phyloP scores from a whole-genome alignment of 2,113 vertebrate genomes.

The Alosa alosa region DNA sequence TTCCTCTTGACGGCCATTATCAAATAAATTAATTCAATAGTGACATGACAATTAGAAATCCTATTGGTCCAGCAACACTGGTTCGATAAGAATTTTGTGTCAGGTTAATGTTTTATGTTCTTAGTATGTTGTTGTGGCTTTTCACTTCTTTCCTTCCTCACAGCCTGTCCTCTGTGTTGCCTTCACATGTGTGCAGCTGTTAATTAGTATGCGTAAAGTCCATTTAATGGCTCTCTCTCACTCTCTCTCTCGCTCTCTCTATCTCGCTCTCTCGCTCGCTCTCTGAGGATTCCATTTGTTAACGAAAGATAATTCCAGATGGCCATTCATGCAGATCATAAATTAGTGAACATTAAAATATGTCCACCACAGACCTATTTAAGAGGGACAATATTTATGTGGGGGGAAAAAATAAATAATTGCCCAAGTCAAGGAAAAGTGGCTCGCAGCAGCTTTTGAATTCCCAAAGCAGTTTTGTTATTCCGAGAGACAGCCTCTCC shows the following conservation, averaged over 20 bases:
- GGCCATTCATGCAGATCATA: conserved; percentile 20
- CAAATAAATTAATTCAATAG: background rate
- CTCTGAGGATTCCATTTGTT: conserved; percentile 56
- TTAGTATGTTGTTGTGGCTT: background rate
- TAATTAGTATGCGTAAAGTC: background rate
- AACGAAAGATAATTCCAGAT: background rate
- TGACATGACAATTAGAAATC: background rate
- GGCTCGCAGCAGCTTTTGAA: conserved; percentile 24
- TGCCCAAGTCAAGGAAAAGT: conserved; percentile 17
- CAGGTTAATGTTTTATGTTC: background rate
- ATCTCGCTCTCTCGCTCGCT: background rate
- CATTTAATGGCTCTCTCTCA: too few relatives aligned
- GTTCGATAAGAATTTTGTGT: background rate
- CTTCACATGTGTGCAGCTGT: background rate
- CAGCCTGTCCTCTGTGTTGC: background rate
- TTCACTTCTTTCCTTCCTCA: background rate
- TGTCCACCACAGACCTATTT: conserved; percentile 23
- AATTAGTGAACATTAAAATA: conserved; percentile 75
- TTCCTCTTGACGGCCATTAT: background rate
- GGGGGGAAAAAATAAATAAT: conserved; percentile 21
- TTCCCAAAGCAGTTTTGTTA: conserved; percentile 38
- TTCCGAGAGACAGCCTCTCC: conserved; percentile 12
- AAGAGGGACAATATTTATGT: background rate
- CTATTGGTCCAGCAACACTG: background rate
- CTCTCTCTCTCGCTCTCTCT: conserved; percentile 30